Evolutionary conservation across 2,888 invertebrate genomes (phyloP).

Genomic region (Cremastobaeus sp.): DNA sequence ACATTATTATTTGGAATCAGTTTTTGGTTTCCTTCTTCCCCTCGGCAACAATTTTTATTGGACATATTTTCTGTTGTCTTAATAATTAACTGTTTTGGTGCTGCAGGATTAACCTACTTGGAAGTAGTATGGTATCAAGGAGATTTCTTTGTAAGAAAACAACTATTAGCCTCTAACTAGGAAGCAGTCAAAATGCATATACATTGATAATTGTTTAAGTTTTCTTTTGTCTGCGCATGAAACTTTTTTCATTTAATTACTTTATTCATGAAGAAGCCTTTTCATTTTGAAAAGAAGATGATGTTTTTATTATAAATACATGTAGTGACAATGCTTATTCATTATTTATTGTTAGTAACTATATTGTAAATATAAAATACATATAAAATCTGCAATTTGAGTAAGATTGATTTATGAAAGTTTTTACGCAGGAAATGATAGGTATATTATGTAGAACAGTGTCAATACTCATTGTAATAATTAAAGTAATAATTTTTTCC

Average conservation of each 20-base stretch:
- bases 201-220: background rate
- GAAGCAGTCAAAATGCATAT: too few species aligned
- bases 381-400: too few species aligned
- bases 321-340: too few species aligned
- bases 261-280: too few species aligned
- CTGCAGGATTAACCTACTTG: background rate
- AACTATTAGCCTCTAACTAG: background rate
- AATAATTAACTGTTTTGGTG: conserved; percentile 13
- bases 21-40: conserved; percentile 34
- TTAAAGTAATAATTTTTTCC: conserved; percentile 39
- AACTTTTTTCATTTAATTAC: too few species aligned
- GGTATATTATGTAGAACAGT: conserved; percentile 38
- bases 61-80: conserved; percentile 8
- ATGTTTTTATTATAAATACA: too few species aligned
- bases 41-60: conserved; percentile 13
- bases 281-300: too few species aligned
- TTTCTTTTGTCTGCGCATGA: too few species aligned
- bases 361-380: too few species aligned
- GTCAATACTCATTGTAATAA: conserved; percentile 40
- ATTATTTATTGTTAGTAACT: too few species aligned
- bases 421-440: conserved; percentile 17
- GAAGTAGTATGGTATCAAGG: conserved; percentile 34
- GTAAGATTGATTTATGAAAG: background rate
- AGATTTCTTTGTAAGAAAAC: conserved; percentile 39
- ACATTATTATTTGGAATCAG: conserved; percentile 28